phyloP scores from a whole-genome alignment of 2,888 invertebrate species.

The Heliconius charithonia region DNA sequence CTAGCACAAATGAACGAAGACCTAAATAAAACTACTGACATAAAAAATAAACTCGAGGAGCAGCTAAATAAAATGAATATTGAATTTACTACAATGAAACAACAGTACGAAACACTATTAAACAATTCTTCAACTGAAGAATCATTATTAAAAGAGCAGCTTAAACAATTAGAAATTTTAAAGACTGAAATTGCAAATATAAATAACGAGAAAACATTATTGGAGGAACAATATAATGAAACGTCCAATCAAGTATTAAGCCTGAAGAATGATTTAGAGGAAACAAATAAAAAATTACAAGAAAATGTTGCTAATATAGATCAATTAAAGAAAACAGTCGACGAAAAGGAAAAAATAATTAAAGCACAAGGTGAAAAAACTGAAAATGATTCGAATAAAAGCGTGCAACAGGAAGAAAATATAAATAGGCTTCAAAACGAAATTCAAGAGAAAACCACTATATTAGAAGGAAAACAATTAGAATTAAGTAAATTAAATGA shows the following conservation, averaged over 20 bases:
- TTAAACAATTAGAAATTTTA: conserved; percentile 66
- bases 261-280: conserved; percentile 62
- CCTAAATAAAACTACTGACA: conserved; percentile 67
- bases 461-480: conserved; percentile 64
- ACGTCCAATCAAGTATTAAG: conserved; percentile 59
- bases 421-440: conserved; percentile 62
- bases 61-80: conserved; percentile 68
- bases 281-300: conserved; percentile 60
- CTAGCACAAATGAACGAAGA: conserved; percentile 69
- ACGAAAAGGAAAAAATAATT: conserved; percentile 67
- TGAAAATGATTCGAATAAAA: conserved; percentile 61
- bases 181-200: conserved; percentile 66
- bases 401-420: conserved; percentile 63
- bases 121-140: conserved; percentile 75
- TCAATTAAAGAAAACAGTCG: conserved; percentile 61
- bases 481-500: conserved; percentile 63
- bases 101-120: conserved; percentile 73
- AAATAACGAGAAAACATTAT: conserved; percentile 65
- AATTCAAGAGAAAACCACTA: conserved; percentile 57
- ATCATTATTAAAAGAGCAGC: conserved; percentile 70
- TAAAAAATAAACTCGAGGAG: conserved; percentile 78
- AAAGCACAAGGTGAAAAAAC: conserved; percentile 63
- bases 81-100: conserved; percentile 69
- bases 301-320: conserved; percentile 57
- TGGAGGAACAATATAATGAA: conserved; percentile 66